Conservation (phyloP, 1,140 invertebrate species). For the Drosophila sp. region DNA sequence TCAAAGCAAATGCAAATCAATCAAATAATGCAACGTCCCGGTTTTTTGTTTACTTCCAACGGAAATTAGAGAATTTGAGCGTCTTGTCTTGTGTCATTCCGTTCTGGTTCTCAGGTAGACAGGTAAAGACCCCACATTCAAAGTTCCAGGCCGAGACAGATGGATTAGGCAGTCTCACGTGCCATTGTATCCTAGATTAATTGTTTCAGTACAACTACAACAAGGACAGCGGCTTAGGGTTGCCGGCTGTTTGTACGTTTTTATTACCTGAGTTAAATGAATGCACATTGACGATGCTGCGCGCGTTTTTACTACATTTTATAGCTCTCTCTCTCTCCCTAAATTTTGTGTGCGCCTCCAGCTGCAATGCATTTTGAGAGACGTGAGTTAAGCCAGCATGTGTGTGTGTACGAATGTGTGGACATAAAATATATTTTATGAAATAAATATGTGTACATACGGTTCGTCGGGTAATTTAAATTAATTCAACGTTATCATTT, state of each 20-base stretch:
- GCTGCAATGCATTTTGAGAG: slow-evolving; percentile 7
- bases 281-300: slow-evolving; percentile 34
- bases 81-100: background rate
- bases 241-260: slow-evolving; percentile 47
- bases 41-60: slow-evolving; percentile 6
- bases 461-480: no score
- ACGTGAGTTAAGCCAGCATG: background rate
- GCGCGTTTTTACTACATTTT: slow-evolving; percentile 30
- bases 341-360: slow-evolving; percentile 7
- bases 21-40: slow-evolving; percentile 21
- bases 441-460: background rate
- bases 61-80: slow-evolving; percentile 40
- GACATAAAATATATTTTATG: background rate
- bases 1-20: slow-evolving; percentile 17
- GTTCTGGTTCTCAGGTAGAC: slow-evolving; percentile 16
- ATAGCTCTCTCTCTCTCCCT: slow-evolving; percentile 18
- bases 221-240: slow-evolving; percentile 1
- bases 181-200: slow-evolving; percentile 52
- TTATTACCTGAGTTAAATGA: slow-evolving; percentile 47
- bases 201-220: slow-evolving; percentile 5
- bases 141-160: slow-evolving; percentile 11
- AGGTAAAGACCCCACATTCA: slow-evolving; percentile 17
- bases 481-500: no score
- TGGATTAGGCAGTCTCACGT: slow-evolving; percentile 63
- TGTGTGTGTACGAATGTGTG: background rate